These are phyloP conservation scores for Toxotes chatareus DNA, from an alignment of 2,113 vertebrate genomes.

Conservation along the genomic window DNA sequence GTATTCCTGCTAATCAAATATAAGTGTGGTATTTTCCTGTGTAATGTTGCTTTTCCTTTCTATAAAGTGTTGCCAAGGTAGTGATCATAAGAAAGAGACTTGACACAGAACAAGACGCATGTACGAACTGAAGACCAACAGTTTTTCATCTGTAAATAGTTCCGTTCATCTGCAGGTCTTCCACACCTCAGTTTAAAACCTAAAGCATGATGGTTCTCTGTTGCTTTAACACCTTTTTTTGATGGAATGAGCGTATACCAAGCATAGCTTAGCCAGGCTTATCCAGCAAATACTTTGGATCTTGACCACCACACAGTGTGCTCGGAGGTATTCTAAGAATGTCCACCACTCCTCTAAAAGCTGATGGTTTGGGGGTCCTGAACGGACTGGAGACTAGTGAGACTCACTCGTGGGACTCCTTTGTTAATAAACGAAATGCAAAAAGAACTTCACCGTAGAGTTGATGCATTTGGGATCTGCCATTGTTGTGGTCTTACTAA, in stretches of 20 bases:
- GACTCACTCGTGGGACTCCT: neutral
- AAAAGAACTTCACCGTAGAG: neutral
- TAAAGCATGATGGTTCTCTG: slow-evolving; percentile 8
- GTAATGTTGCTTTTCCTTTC: neutral
- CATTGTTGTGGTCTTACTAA: neutral
- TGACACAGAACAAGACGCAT: too few relatives aligned
- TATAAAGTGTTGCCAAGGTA: too few relatives aligned
- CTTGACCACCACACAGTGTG: slow-evolving; percentile 27
- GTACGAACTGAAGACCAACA: too few relatives aligned
- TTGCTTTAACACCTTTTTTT: slow-evolving; percentile 19
- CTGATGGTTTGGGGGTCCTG: neutral
- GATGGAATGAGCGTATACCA: slow-evolving; percentile 30
- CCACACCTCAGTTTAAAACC: neutral
- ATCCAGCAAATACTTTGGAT: slow-evolving; percentile 40
- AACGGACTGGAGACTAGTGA: neutral
- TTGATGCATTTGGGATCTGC: neutral
- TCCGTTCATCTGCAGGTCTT: neutral
- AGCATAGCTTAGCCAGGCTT: slow-evolving; percentile 33
- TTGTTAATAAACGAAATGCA: neutral
- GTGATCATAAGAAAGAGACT: too few relatives aligned
- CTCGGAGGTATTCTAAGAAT: slow-evolving; percentile 55
- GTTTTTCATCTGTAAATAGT: neutral
- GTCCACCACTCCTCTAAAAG: neutral
- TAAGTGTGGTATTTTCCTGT: neutral
- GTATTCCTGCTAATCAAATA: neutral